A percentile compares a stretch with the other conserved stretches of the same genome.
Evolutionary conservation across 1,140 invertebrate genomes (phyloP).

Genomic region (Dolichoris vasculosae): DNA sequence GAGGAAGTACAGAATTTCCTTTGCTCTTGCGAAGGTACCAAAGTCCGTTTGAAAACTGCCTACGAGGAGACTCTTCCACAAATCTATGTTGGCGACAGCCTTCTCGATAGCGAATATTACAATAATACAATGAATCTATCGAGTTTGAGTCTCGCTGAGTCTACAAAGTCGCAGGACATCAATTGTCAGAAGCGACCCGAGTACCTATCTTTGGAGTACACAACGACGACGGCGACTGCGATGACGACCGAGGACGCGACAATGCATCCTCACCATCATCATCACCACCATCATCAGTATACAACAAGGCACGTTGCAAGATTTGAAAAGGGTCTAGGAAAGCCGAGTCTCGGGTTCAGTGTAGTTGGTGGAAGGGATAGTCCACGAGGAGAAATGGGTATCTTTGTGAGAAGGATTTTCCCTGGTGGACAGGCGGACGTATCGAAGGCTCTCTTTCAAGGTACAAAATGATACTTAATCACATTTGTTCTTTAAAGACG

Average conservation of each 20-base stretch:
- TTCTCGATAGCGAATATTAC: constrained; percentile 60
- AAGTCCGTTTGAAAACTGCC: constrained; percentile 66
- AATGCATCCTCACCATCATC: background rate
- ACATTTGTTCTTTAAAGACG: background rate
- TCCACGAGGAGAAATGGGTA: constrained; percentile 82
- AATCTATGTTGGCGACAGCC: constrained; percentile 56
- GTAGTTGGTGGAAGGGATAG: constrained; percentile 85
- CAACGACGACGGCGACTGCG: constrained; percentile 59
- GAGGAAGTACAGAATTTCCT: constrained; percentile 77
- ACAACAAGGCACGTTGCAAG: constrained; percentile 69
- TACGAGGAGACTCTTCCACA: constrained; percentile 71
- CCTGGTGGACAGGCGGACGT: constrained; percentile 82
- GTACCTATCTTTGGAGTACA: constrained; percentile 56
- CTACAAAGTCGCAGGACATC: constrained; percentile 33
- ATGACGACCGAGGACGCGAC: constrained; percentile 57
- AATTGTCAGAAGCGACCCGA: constrained; percentile 65
- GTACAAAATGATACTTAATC: constrained; percentile 66
- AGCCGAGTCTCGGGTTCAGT: constrained; percentile 83
- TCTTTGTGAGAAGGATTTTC: constrained; percentile 84
- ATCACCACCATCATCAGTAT: constrained; percentile 69
- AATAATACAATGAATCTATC: constrained; percentile 67
- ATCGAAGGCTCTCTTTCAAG: constrained; percentile 81
- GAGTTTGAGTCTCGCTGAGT: constrained; percentile 60
- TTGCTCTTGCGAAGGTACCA: constrained; percentile 67
- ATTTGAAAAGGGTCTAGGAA: constrained; percentile 80